Evolutionary conservation across 1,140 invertebrate genomes (phyloP).

Genomic region (Aphis craccivora): DNA sequence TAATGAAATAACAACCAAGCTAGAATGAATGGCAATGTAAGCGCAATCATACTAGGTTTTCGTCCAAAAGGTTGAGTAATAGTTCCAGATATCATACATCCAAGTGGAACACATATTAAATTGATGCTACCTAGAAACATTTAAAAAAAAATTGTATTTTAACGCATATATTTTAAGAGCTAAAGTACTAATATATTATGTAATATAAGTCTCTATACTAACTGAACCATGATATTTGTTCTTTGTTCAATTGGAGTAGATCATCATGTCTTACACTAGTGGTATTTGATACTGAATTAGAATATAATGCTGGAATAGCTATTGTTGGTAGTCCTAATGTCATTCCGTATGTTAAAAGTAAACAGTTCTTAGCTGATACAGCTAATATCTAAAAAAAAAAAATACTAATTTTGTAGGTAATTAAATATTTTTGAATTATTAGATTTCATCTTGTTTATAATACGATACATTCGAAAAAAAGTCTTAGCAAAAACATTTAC

Average conservation of each 20-base stretch:
- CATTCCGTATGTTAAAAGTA: constrained; percentile 72
- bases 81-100: constrained; percentile 75
- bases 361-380: constrained; percentile 61
- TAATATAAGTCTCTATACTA: constrained; percentile 62
- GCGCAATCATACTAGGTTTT: constrained; percentile 73
- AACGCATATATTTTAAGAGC: background rate
- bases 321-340: constrained; percentile 80
- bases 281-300: constrained; percentile 60
- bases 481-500: background rate
- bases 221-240: constrained; percentile 81
- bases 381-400: constrained; percentile 61
- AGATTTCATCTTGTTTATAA: background rate
- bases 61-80: constrained; percentile 75
- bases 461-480: background rate
- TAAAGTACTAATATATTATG: background rate
- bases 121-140: constrained; percentile 75
- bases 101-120: constrained; percentile 77
- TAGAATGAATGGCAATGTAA: constrained; percentile 75
- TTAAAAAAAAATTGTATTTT: background rate
- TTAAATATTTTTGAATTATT: background rate
- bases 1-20: constrained; percentile 78
- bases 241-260: constrained; percentile 68
- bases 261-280: constrained; percentile 64
- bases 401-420: background rate
- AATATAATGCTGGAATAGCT: constrained; percentile 69